These are phyloP conservation scores for Eupsittula cactorum DNA, from an alignment of 2,113 vertebrate genomes.

Conservation along the genomic window DNA sequence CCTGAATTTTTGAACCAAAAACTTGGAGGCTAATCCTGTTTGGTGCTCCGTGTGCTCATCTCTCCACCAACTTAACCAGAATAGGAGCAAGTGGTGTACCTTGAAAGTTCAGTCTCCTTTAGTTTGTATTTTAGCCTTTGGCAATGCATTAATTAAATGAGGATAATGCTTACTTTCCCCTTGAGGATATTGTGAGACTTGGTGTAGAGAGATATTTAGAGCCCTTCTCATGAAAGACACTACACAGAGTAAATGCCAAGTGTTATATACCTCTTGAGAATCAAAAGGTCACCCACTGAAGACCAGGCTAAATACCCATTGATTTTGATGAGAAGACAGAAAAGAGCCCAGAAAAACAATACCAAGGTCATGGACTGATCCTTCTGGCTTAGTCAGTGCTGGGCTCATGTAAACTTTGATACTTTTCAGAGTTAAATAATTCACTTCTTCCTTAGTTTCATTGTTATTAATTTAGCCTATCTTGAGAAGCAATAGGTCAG, in stretches of 20 bases:
- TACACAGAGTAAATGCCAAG: constrained; percentile 20
- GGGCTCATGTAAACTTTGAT: not conserved
- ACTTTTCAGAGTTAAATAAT: constrained; percentile 10
- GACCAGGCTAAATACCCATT: constrained; percentile 12
- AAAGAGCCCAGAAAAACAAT: not conserved
- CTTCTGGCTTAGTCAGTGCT: not conserved
- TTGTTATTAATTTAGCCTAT: not conserved
- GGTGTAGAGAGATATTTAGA: constrained; percentile 16
- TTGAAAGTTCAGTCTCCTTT: not conserved
- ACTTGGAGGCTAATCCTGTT: not conserved
- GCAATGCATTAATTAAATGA: constrained; percentile 33
- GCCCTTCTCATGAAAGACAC: not conserved
- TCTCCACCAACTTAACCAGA: not conserved
- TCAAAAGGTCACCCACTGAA: constrained; percentile 8
- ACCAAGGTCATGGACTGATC: not conserved
- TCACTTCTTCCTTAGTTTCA: not conserved
- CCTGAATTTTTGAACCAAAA: not conserved
- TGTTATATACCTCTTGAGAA: not conserved
- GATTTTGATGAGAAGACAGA: not conserved
- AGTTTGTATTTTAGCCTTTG: not conserved
- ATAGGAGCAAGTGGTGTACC: not conserved
- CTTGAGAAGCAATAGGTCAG: not conserved
- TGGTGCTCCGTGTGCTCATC: not conserved
- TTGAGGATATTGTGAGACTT: constrained; percentile 17
- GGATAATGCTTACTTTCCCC: constrained; percentile 7